These are phyloP conservation scores for Turritopsis dohrnii DNA, from an alignment of 30 jellyfish, hydroid and myxozoan genomes.

Conservation along the genomic window DNA sequence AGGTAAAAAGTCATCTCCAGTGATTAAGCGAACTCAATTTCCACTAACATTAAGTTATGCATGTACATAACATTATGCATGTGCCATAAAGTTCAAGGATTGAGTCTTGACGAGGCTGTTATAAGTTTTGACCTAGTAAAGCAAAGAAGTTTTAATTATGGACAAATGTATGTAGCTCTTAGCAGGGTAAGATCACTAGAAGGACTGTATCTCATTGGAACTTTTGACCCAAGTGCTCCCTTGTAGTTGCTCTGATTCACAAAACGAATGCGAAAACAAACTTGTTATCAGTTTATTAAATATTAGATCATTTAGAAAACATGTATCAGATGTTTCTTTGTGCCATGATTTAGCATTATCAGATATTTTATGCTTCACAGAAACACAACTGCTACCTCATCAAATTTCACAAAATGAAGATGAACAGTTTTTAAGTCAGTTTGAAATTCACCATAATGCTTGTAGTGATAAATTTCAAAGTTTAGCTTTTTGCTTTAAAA, in stretches of 20 bases:
- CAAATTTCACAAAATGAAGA: not conserved
- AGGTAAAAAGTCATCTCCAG: slow-evolving; percentile 16
- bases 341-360: not conserved
- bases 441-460: not conserved
- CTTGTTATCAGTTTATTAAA: slow-evolving; percentile 13
- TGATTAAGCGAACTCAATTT: slow-evolving; percentile 15
- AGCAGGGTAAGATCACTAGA: slow-evolving; percentile 23
- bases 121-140: slow-evolving; percentile 17
- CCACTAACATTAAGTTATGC: slow-evolving; percentile 20
- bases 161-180: slow-evolving; percentile 26
- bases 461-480: slow-evolving; percentile 9
- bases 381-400: not conserved
- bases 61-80: no score
- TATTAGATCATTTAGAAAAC: not conserved
- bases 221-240: not conserved
- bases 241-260: not conserved
- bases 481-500: not conserved
- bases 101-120: slow-evolving; percentile 15
- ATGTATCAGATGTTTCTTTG: not conserved
- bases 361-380: not conserved
- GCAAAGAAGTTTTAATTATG: slow-evolving; percentile 8
- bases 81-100: slow-evolving; percentile 3
- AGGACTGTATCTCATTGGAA: slow-evolving; percentile 22
- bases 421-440: not conserved
- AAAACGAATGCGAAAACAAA: not conserved